Percentiles rank a stretch among this genome's conserved stretches.
Evolutionary conservation across 1,140 invertebrate species (phyloP).

Genomic region (Ips typographus): DNA sequence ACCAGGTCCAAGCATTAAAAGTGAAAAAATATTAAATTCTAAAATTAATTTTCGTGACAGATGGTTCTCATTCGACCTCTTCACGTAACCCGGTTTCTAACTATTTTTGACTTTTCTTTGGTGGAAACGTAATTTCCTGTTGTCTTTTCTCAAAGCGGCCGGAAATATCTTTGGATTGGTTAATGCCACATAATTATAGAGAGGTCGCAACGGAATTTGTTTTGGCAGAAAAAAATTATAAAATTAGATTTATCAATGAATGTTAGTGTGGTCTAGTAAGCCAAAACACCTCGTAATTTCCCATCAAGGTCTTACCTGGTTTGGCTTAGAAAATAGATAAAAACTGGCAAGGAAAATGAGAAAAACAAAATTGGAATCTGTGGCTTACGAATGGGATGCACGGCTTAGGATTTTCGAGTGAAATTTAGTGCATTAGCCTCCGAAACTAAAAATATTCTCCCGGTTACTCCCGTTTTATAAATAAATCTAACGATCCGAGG

Average conservation of each 20-base stretch:
- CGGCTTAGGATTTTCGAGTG: slow-evolving; percentile 23
- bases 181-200: neutral
- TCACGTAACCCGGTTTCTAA: slow-evolving; percentile 24
- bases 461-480: slow-evolving; percentile 25
- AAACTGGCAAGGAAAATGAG: slow-evolving; percentile 4
- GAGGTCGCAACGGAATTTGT: neutral
- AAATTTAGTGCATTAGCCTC: slow-evolving; percentile 29
- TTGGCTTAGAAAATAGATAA: slow-evolving; percentile 1
- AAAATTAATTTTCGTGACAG: slow-evolving; percentile 27
- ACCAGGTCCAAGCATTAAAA: slow-evolving; percentile 14
- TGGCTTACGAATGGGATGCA: slow-evolving; percentile 9
- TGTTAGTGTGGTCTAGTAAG: neutral
- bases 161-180: slow-evolving; percentile 3
- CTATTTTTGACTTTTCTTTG: slow-evolving; percentile 25
- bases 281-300: no score
- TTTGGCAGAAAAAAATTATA: neutral
- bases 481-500: slow-evolving; percentile 15
- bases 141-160: slow-evolving; percentile 14
- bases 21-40: slow-evolving; percentile 22
- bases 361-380: slow-evolving; percentile 2
- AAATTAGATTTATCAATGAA: neutral
- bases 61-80: slow-evolving; percentile 25
- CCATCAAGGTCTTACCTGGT: neutral
- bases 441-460: slow-evolving; percentile 24
- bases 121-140: slow-evolving; percentile 21